Conservation (phyloP, 2,888 invertebrate species). For the Opisthograptis luteolata region DNA sequence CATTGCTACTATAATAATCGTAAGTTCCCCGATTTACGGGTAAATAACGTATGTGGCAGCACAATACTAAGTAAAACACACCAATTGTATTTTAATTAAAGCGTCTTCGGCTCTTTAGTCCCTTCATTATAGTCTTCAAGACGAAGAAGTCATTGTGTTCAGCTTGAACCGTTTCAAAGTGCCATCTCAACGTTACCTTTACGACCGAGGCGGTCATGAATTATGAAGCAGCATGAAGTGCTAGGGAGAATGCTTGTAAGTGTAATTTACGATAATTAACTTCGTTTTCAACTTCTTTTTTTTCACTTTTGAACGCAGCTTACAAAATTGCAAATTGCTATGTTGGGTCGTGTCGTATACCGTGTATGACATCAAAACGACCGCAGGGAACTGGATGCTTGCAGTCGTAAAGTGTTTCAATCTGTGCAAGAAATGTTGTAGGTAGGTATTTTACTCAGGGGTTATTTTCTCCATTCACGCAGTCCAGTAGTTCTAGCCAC, state of each 20-base stretch:
- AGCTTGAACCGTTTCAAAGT: conserved; percentile 28
- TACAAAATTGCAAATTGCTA: conserved; percentile 26
- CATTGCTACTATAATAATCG: background rate
- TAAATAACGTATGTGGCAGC: conserved; percentile 19
- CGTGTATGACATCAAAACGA: conserved; percentile 17
- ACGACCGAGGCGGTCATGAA: conserved; percentile 22
- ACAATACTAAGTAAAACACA: conserved; percentile 19
- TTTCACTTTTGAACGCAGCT: conserved; percentile 15
- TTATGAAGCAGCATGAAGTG: conserved; percentile 14
- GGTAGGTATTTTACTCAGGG: too few relatives aligned
- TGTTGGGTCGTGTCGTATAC: conserved; percentile 29
- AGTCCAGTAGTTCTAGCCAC: too few relatives aligned
- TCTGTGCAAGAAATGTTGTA: too few relatives aligned
- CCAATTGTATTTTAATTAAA: conserved; percentile 55
- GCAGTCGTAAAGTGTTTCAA: too few relatives aligned
- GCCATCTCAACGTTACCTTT: conserved; percentile 21
- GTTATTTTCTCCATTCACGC: too few relatives aligned
- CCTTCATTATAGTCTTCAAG: conserved; percentile 16
- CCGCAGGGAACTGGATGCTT: conserved; percentile 1
- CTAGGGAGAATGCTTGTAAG: conserved; percentile 16
- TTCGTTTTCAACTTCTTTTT: conserved; percentile 17
- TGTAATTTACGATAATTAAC: conserved; percentile 24
- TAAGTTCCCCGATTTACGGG: background rate
- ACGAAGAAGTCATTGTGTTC: conserved; percentile 32
- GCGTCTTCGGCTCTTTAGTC: conserved; percentile 3